phyloP scores from a whole-genome alignment of 1,140 invertebrate species.

The Megathymus violae region DNA sequence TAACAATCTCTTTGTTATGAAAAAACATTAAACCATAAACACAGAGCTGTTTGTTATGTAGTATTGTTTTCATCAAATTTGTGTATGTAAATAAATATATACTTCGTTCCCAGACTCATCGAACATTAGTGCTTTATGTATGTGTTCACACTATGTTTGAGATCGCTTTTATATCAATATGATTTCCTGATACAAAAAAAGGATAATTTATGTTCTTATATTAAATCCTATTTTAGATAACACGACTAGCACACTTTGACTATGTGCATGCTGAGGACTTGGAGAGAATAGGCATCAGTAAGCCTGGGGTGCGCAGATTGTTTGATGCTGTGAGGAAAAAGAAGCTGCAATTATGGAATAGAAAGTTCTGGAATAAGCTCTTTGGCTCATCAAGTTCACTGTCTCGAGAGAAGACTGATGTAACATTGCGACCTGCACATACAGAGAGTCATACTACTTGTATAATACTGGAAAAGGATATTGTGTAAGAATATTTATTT shows the following conservation, averaged over 20 bases:
- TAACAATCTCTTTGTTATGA: neutral
- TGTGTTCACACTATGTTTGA: no score
- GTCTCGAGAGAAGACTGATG: conserved; percentile 67
- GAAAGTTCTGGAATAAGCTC: conserved; percentile 93
- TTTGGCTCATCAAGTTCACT: conserved; percentile 85
- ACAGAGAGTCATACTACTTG: conserved; percentile 87
- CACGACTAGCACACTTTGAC: conserved; percentile 96
- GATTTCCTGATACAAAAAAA: no score
- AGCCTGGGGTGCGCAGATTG: conserved; percentile 94
- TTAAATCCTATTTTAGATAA: conserved; percentile 85
- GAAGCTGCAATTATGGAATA: conserved; percentile 91
- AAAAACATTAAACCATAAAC: neutral
- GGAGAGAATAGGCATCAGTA: conserved; percentile 96
- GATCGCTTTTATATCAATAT: no score
- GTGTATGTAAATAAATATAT: no score
- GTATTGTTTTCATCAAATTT: no score
- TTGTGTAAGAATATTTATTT: conserved; percentile 79
- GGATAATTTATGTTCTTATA: neutral
- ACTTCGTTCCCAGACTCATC: no score
- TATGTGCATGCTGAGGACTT: conserved; percentile 97
- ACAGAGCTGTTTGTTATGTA: neutral
- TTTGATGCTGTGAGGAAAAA: conserved; percentile 96
- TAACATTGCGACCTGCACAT: conserved; percentile 51
- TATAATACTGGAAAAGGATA: conserved; percentile 94
- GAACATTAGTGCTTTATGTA: no score